Evolutionary conservation across 2,113 vertebrate species (phyloP).

Genomic region (Toxotes chatareus): DNA sequence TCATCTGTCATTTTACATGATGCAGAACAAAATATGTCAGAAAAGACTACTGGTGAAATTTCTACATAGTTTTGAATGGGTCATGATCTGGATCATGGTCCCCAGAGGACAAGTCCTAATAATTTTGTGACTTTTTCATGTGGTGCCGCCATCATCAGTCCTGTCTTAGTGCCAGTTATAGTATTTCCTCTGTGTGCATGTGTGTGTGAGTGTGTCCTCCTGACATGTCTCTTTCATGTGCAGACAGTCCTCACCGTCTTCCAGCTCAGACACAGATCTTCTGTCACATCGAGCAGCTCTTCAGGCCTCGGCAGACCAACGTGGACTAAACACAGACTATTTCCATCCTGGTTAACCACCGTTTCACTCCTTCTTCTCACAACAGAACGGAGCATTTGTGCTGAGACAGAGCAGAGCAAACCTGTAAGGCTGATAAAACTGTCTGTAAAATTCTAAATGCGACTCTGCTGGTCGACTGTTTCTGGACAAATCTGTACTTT

Average conservation of each 20-base stretch:
- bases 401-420: neutral
- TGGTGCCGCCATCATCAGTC: neutral
- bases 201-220: neutral
- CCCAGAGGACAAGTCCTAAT: too few species aligned
- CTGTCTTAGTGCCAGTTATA: neutral
- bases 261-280: neutral
- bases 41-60: too few species aligned
- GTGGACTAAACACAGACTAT: constrained; percentile 6
- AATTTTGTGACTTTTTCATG: too few species aligned
- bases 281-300: neutral
- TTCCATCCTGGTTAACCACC: constrained; percentile 24
- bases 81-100: too few species aligned
- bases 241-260: neutral
- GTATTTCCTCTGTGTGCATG: neutral
- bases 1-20: too few species aligned
- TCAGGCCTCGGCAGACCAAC: neutral
- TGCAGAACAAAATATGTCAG: too few species aligned
- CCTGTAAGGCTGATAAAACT: neutral
- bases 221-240: neutral
- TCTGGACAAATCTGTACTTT: neutral
- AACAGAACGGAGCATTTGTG: neutral
- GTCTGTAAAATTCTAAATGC: neutral
- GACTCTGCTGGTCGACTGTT: neutral
- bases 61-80: too few species aligned
- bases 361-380: neutral